Percentiles rank a stretch among this genome's conserved stretches.
These are phyloP conservation scores for Leptodactylus fallax DNA, from an alignment of 2,797 vertebrate species.

Conservation along the genomic window DNA sequence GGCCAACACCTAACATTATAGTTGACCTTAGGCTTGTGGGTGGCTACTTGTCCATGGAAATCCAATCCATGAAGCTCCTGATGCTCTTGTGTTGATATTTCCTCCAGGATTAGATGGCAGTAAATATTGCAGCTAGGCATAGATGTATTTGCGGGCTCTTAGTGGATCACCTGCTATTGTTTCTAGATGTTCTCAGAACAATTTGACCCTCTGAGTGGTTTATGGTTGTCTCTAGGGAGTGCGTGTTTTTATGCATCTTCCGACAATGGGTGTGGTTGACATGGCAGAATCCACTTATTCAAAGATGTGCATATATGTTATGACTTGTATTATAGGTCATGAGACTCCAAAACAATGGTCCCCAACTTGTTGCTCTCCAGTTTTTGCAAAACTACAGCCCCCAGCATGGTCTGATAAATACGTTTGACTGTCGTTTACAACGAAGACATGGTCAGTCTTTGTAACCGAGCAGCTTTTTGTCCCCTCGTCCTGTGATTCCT, in stretches of 20 bases:
- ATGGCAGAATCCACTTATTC: neutral
- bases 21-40: too few species aligned
- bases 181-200: too few species aligned
- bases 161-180: neutral
- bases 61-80: neutral
- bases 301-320: neutral
- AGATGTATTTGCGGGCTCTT: neutral
- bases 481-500: slow-evolving; percentile 29
- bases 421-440: neutral
- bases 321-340: neutral
- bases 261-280: neutral
- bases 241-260: too few species aligned
- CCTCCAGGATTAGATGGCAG: too few species aligned
- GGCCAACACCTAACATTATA: too few species aligned
- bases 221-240: too few species aligned
- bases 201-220: too few species aligned
- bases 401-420: neutral
- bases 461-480: slow-evolving; percentile 15
- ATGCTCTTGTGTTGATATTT: neutral
- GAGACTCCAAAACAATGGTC: neutral
- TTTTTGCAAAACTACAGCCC: neutral
- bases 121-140: too few species aligned
- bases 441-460: neutral
- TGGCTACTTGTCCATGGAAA: neutral
- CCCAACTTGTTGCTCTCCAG: neutral